A percentile compares a stretch with the other conserved stretches of the same genome.
Evolutionary conservation across 37 sponge, comb jelly and placozoan genomes (phyloP).

Genomic region (Lycopodina hypogea): DNA sequence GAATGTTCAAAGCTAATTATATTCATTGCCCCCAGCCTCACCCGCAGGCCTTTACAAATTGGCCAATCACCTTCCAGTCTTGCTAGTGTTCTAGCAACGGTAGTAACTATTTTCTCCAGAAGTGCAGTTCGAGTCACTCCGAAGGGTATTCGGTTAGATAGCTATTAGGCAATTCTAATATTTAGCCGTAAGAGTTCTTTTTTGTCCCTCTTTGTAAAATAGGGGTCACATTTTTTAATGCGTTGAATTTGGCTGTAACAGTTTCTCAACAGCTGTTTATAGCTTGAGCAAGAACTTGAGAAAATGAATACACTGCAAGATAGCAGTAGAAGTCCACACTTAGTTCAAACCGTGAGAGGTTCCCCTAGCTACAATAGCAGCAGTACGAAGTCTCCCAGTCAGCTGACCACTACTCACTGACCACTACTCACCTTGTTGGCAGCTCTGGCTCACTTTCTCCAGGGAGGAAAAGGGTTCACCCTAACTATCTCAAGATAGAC

Average conservation of each 20-base stretch:
- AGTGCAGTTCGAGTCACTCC: neutral
- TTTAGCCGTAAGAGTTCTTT: too few relatives aligned
- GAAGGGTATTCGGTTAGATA: too few relatives aligned
- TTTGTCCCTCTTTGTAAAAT: too few relatives aligned
- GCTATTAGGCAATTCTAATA: too few relatives aligned
- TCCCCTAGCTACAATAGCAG: neutral
- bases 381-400: neutral
- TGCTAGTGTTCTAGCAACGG: constrained; percentile 21
- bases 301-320: neutral
- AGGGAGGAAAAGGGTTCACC: constrained; percentile 15
- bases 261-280: constrained; percentile 6
- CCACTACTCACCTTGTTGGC: neutral
- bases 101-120: neutral
- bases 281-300: neutral
- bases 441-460: constrained; percentile 7
- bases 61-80: constrained; percentile 9
- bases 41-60: constrained; percentile 15
- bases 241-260: too few relatives aligned
- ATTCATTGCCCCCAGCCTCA: neutral
- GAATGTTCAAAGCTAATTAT: too few relatives aligned
- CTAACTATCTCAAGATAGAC: constrained; percentile 27
- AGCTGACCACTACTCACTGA: neutral
- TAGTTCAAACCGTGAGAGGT: neutral
- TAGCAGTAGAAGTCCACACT: constrained; percentile 2
- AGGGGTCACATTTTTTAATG: too few relatives aligned